Evolutionary conservation across 2,797 vertebrate species (phyloP).

Genomic region (Chromobotia macracanthus): DNA sequence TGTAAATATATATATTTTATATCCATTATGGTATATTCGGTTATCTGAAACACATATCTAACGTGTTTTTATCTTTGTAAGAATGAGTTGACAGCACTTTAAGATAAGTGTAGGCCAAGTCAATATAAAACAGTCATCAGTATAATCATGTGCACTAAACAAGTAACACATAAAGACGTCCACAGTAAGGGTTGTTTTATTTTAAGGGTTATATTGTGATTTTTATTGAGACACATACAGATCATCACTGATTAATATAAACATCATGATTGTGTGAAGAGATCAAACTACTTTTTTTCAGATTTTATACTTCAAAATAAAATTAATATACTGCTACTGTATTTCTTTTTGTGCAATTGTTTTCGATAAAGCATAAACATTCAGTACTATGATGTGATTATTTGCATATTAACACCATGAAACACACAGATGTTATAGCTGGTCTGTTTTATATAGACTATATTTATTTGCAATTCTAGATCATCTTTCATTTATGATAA

Average conservation of each 20-base stretch:
- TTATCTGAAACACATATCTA: conserved; percentile 43
- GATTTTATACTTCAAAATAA: conserved; percentile 52
- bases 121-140: background rate
- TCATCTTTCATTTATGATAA: conserved; percentile 52
- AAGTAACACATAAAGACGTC: background rate
- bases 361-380: background rate
- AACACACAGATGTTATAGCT: conserved; percentile 42
- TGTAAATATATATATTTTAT: conserved; percentile 76
- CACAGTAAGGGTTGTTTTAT: conserved; percentile 21
- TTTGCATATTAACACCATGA: conserved; percentile 20
- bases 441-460: conserved; percentile 63
- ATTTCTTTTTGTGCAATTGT: background rate
- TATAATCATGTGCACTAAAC: background rate
- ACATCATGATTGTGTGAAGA: conserved; percentile 19
- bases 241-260: background rate
- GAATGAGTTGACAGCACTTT: conserved; percentile 28
- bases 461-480: conserved; percentile 36
- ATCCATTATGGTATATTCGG: background rate
- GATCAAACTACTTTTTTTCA: conserved; percentile 38
- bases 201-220: conserved; percentile 14
- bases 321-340: conserved; percentile 1
- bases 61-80: conserved; percentile 20
- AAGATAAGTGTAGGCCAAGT: background rate
- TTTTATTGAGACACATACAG: background rate
- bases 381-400: background rate